Percentiles rank a stretch among this genome's conserved stretches.
Evolutionary conservation across 2,113 vertebrate genomes (phyloP).

Genomic region (Nothocercus julius): DNA sequence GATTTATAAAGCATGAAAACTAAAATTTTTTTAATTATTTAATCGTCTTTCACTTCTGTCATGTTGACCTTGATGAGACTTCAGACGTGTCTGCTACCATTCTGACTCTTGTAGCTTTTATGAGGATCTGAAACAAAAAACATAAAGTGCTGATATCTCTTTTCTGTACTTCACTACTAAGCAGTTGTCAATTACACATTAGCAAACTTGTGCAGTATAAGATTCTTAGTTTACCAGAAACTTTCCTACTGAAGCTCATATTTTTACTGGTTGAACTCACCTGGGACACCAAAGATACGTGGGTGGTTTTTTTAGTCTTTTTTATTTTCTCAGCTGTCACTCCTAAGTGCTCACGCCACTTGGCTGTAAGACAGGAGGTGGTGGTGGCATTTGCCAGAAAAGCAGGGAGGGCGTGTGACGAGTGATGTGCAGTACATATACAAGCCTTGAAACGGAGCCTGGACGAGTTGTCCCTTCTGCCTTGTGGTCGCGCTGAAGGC

Average conservation of each 20-base stretch:
- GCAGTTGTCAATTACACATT: constrained; percentile 11
- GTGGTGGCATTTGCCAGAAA: not conserved
- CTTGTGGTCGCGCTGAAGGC: not conserved
- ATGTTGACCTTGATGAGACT: not conserved
- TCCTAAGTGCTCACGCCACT: not conserved
- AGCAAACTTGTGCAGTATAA: not conserved
- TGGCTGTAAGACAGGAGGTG: not conserved
- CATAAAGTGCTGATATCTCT: not conserved
- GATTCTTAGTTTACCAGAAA: not conserved
- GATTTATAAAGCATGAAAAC: not conserved
- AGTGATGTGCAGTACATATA: no score
- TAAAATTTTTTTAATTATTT: not conserved
- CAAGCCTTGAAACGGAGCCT: not conserved
- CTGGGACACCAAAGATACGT: not conserved
- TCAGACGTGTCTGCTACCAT: not conserved
- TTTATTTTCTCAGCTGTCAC: not conserved
- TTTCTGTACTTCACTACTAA: constrained; percentile 10
- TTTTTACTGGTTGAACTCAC: not conserved
- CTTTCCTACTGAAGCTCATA: no score
- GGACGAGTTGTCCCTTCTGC: not conserved
- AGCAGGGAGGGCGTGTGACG: not conserved
- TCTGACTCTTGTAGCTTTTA: not conserved
- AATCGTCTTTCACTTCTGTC: not conserved
- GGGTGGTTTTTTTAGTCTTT: no score
- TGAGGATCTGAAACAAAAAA: constrained; percentile 17